Percentiles rank a stretch among this genome's conserved stretches.
Evolutionary conservation across 2,113 vertebrate genomes (phyloP).

Genomic region (Gallinago paraguaiae): DNA sequence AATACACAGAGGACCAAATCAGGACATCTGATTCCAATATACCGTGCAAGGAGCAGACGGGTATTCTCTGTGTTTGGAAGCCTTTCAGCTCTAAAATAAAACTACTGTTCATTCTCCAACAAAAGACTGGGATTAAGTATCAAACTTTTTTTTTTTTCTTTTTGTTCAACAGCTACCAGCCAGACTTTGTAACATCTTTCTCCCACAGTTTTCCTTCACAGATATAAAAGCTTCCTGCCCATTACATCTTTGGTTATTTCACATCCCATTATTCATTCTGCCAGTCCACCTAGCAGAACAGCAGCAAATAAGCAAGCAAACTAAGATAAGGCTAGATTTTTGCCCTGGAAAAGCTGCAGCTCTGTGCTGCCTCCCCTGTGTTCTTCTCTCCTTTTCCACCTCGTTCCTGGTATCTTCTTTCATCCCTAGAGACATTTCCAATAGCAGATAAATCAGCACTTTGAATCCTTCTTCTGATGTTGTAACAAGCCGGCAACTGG

Average conservation of each 20-base stretch:
- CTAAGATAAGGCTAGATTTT: background rate
- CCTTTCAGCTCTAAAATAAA: conserved; percentile 48
- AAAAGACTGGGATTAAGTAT: conserved; percentile 28
- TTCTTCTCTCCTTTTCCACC: background rate
- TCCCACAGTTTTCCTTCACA: background rate
- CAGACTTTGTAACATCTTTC: background rate
- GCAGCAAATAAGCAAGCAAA: conserved; percentile 34
- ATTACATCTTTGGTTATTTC: conserved; percentile 28
- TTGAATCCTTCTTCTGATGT: conserved; percentile 64
- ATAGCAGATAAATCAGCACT: conserved; percentile 64
- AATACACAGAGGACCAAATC: background rate
- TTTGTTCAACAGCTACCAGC: conserved; percentile 24
- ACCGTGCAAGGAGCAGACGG: background rate
- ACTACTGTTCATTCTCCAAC: conserved; percentile 18
- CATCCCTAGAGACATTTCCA: conserved; percentile 44
- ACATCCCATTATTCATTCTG: conserved; percentile 1
- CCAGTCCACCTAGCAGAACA: background rate
- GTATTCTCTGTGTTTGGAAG: conserved; percentile 3
- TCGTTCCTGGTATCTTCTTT: background rate
- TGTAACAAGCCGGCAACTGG: conserved; percentile 66
- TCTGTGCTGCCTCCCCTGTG: background rate
- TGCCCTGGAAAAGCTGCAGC: background rate
- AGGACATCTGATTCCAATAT: conserved; percentile 38
- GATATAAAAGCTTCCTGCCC: conserved; percentile 5
- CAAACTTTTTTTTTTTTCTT: background rate